A percentile compares a stretch with the other conserved stretches of the same genome.
Conservation (phyloP, 2,113 vertebrate genomes). For the Accipiter virgatus region DNA sequence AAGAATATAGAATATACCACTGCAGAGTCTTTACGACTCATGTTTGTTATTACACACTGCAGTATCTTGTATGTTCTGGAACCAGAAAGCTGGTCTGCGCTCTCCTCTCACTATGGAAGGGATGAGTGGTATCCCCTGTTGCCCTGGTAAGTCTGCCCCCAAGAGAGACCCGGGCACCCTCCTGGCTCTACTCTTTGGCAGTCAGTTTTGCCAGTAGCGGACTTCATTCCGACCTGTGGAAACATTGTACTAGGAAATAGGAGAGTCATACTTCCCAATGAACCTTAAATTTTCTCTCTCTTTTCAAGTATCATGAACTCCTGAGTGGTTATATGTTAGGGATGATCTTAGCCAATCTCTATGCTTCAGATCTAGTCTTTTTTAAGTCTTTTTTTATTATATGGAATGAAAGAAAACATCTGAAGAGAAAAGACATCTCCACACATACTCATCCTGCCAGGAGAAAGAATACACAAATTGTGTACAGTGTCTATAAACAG, state of each 20-base stretch:
- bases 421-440: neutral
- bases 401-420: neutral
- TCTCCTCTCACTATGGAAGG: neutral
- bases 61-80: neutral
- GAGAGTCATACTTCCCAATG: neutral
- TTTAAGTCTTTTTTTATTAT: neutral
- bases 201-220: neutral
- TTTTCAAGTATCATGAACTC: neutral
- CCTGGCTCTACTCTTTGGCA: neutral
- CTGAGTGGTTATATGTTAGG: neutral
- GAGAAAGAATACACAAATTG: neutral
- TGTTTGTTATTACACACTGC: neutral
- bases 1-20: fast-evolving
- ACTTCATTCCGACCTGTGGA: neutral
- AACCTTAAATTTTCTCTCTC: neutral
- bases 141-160: fast-evolving
- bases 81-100: fast-evolving
- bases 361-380: neutral
- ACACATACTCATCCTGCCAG: neutral
- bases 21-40: neutral
- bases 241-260: neutral
- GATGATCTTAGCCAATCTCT: neutral
- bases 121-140: fast-evolving
- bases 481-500: neutral
- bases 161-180: neutral